Conservation (phyloP, 1,140 invertebrate species). For the Tetragnatha versicolor region DNA sequence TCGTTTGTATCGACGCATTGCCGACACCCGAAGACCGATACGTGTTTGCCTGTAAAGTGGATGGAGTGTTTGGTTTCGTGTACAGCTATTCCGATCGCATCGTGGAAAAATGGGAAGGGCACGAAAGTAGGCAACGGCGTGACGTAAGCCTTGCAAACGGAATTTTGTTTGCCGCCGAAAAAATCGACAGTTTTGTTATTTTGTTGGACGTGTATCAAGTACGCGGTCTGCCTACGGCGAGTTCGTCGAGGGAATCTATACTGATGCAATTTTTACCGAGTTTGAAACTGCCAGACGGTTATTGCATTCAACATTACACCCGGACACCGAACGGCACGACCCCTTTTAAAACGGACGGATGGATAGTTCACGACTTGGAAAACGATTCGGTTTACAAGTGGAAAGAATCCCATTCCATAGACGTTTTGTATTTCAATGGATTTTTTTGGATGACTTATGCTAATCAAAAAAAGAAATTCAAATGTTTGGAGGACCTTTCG, state of each 20-base stretch:
- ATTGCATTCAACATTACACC: not conserved
- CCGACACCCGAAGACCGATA: not conserved
- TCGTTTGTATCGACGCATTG: not conserved
- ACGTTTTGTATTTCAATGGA: not conserved
- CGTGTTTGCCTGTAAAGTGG: constrained; percentile 9
- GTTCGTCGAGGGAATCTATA: not conserved
- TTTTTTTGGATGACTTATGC: not conserved
- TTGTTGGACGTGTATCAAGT: constrained; percentile 36
- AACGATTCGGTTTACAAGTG: not conserved
- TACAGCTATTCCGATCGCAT: not conserved
- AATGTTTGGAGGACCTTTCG: not conserved
- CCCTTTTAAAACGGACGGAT: not conserved
- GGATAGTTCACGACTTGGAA: not conserved
- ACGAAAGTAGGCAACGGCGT: not conserved
- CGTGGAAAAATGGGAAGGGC: constrained; percentile 22
- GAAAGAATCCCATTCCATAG: not conserved
- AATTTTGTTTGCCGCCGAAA: constrained; percentile 14
- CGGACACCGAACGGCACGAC: not conserved
- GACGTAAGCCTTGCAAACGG: not conserved
- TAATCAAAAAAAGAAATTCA: not conserved
- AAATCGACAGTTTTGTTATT: not conserved
- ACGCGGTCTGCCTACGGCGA: not conserved
- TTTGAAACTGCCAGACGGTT: not conserved
- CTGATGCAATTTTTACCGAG: not conserved
- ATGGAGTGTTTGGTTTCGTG: constrained; percentile 16